phyloP scores from a whole-genome alignment of 2,888 invertebrate genomes.

The Drosophila aldrichi region DNA sequence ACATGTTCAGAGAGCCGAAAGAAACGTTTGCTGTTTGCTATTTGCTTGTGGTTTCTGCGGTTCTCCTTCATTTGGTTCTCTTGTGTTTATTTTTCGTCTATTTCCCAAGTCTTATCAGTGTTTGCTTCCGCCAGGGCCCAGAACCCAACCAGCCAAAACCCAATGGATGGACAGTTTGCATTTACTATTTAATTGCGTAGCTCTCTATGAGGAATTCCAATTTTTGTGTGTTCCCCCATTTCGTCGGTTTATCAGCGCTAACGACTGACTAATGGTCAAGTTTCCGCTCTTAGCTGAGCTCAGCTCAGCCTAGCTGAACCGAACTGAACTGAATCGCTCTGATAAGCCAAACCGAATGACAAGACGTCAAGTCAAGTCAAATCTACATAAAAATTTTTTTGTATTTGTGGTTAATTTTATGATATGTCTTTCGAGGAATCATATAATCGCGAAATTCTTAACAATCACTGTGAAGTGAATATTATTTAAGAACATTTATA shows the following conservation, averaged over 20 bases:
- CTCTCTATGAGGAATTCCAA: slow-evolving; percentile 27
- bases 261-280: slow-evolving; percentile 33
- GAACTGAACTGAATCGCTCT: slow-evolving; percentile 4
- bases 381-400: neutral
- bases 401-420: neutral
- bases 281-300: slow-evolving; percentile 40
- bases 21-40: slow-evolving; percentile 58
- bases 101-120: slow-evolving; percentile 62
- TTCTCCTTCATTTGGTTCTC: slow-evolving; percentile 25
- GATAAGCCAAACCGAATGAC: slow-evolving; percentile 39
- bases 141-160: slow-evolving; percentile 10
- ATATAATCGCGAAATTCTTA: too few species aligned
- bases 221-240: slow-evolving; percentile 9
- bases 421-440: neutral
- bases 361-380: slow-evolving; percentile 12
- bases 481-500: too few species aligned
- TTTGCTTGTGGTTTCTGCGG: slow-evolving; percentile 60
- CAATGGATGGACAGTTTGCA: slow-evolving; percentile 54
- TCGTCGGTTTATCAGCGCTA: slow-evolving; percentile 42
- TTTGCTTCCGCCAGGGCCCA: slow-evolving; percentile 64
- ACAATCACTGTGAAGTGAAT: too few species aligned
- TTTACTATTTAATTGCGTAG: slow-evolving; percentile 48
- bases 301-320: slow-evolving; percentile 5
- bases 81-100: slow-evolving; percentile 23
- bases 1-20: slow-evolving; percentile 36